Evolutionary conservation across 2,797 vertebrate species (phyloP).

Genomic region (Oceanodroma leucorhoa): DNA sequence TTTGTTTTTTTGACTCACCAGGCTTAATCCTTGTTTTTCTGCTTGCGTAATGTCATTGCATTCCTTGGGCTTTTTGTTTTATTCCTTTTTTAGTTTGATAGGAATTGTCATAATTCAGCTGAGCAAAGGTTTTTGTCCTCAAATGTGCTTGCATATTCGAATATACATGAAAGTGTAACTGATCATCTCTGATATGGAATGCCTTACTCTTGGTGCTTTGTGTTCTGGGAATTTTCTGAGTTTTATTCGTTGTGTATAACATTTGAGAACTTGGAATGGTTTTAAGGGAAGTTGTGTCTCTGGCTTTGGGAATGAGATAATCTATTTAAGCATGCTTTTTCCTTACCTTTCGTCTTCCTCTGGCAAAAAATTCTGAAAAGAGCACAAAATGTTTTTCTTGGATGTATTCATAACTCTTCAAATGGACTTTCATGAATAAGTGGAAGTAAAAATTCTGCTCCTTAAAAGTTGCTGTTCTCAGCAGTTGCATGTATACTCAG

Average conservation of each 20-base stretch:
- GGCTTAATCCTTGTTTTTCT: not conserved
- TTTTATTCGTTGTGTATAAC: not conserved
- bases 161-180: not conserved
- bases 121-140: not conserved
- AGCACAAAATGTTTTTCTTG: not conserved
- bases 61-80: not conserved
- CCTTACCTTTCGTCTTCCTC: not conserved
- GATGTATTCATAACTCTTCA: not conserved
- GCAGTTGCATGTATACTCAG: not conserved
- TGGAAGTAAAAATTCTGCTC: not conserved
- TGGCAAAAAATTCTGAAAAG: not conserved
- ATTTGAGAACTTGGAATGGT: not conserved
- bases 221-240: not conserved
- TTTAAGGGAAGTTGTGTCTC: not conserved
- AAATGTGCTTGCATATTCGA: not conserved
- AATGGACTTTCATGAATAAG: not conserved
- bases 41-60: accelerated
- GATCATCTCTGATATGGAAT: not conserved
- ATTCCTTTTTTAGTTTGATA: not conserved
- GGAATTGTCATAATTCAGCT: not conserved
- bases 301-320: not conserved
- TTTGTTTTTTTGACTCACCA: not conserved
- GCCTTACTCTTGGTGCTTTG: not conserved
- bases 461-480: not conserved
- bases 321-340: not conserved